These are phyloP conservation scores for Myripristis jacobus DNA, from an alignment of 2,797 vertebrate species.

Conservation along the genomic window DNA sequence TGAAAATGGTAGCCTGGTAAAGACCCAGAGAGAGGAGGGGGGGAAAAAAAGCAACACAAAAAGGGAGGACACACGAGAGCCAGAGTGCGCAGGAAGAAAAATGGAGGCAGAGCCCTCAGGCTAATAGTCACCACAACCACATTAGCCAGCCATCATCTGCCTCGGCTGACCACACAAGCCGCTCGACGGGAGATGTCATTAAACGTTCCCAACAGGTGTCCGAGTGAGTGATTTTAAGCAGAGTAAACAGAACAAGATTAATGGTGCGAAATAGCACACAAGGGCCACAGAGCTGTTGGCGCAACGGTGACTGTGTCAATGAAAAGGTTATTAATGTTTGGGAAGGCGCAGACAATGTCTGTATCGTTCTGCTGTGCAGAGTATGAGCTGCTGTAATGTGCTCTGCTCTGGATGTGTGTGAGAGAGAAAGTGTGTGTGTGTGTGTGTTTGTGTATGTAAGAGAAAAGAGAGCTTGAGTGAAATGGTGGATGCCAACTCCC, in stretches of 20 bases:
- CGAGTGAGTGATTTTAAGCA: slow-evolving; percentile 76
- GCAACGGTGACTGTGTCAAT: slow-evolving; percentile 52
- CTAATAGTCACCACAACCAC: slow-evolving; percentile 36
- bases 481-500: background rate
- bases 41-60: slow-evolving; percentile 4
- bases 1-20: background rate
- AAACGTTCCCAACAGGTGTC: slow-evolving; percentile 76
- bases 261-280: slow-evolving; percentile 74
- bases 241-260: slow-evolving; percentile 80
- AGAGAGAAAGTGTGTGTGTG: background rate
- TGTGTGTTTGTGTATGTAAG: background rate
- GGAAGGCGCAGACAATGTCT: slow-evolving; percentile 36
- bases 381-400: slow-evolving; percentile 9
- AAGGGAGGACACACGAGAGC: background rate
- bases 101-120: slow-evolving; percentile 32
- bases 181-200: slow-evolving; percentile 67
- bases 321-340: slow-evolving; percentile 65
- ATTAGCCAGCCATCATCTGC: slow-evolving; percentile 52
- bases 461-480: background rate
- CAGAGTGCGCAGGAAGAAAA: slow-evolving; percentile 22
- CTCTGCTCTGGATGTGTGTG: background rate
- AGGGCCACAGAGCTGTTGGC: slow-evolving; percentile 45
- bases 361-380: slow-evolving; percentile 9
- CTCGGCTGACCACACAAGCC: slow-evolving; percentile 49
- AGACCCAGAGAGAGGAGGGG: background rate